Evolutionary conservation across 2,797 vertebrate species (phyloP).

Genomic region (Paratrypauchen microcephalus): DNA sequence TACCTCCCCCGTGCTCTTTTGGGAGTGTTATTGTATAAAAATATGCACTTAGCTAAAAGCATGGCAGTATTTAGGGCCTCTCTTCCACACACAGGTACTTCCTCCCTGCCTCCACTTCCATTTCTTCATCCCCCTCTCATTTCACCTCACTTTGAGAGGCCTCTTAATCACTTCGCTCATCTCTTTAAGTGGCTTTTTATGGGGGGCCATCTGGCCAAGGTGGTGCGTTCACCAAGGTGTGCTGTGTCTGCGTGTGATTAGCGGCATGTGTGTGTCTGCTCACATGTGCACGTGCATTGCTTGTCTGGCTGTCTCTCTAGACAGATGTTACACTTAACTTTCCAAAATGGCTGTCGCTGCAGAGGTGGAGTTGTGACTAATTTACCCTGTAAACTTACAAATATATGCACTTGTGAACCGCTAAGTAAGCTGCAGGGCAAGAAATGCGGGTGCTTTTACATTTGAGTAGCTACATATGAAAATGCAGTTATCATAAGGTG

Average conservation of each 20-base stretch:
- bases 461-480: constrained; percentile 36
- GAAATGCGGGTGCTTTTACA: constrained; percentile 8
- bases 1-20: constrained; percentile 47
- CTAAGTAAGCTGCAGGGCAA: constrained; percentile 25
- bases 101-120: constrained; percentile 50
- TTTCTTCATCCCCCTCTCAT: constrained; percentile 70
- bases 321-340: constrained; percentile 70
- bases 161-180: constrained; percentile 80
- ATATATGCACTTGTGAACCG: constrained; percentile 38
- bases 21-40: constrained; percentile 68
- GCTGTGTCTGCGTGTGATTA: constrained; percentile 65
- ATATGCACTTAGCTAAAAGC: constrained; percentile 76
- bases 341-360: constrained; percentile 38
- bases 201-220: constrained; percentile 80
- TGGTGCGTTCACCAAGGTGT: constrained; percentile 70
- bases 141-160: constrained; percentile 74
- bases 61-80: constrained; percentile 72
- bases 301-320: constrained; percentile 53
- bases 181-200: constrained; percentile 83
- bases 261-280: constrained; percentile 62
- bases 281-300: constrained; percentile 54
- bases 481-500: constrained; percentile 50
- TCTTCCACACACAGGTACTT: constrained; percentile 64
- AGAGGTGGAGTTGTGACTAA: constrained; percentile 47
- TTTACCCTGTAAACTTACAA: constrained; percentile 51